phyloP scores from a whole-genome alignment of 37 sponge, comb jelly and placozoan species.

The Crambe crambe region DNA sequence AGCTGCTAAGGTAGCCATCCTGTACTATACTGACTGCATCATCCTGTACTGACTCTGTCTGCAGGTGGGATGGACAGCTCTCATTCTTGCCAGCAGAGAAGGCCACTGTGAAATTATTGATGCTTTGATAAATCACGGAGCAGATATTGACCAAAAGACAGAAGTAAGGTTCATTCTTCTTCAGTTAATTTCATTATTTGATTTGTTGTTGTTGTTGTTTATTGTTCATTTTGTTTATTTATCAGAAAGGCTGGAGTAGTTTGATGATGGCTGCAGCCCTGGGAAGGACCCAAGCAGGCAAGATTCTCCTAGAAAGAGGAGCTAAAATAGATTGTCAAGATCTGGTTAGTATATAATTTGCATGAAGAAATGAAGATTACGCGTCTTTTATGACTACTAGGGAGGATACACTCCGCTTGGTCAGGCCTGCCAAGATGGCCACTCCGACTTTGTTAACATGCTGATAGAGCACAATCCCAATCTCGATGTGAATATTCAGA shows the following conservation, averaged over 20 bases:
- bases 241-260: slow-evolving; percentile 1
- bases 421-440: slow-evolving; percentile 5
- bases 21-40: too few relatives aligned
- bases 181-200: too few relatives aligned
- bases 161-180: too few relatives aligned
- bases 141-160: background rate
- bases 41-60: too few relatives aligned
- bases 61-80: background rate
- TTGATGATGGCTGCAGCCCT: slow-evolving; percentile 2
- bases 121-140: background rate
- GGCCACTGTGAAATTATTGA: background rate
- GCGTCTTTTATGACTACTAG: background rate
- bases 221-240: background rate
- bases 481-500: background rate
- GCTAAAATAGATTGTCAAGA: slow-evolving; percentile 2
- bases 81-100: slow-evolving; percentile 5
- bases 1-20: slow-evolving; percentile 5
- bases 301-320: slow-evolving; percentile 5
- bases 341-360: background rate
- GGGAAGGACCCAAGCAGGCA: background rate
- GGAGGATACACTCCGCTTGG: slow-evolving; percentile 2
- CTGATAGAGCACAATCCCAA: background rate
- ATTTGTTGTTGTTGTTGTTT: too few relatives aligned
- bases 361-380: background rate
- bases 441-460: background rate